Evolutionary conservation across 2,113 vertebrate genomes (phyloP), one percentile per base, ranked within the genome.

Genomic region (Nipponia nippon): DNA sequence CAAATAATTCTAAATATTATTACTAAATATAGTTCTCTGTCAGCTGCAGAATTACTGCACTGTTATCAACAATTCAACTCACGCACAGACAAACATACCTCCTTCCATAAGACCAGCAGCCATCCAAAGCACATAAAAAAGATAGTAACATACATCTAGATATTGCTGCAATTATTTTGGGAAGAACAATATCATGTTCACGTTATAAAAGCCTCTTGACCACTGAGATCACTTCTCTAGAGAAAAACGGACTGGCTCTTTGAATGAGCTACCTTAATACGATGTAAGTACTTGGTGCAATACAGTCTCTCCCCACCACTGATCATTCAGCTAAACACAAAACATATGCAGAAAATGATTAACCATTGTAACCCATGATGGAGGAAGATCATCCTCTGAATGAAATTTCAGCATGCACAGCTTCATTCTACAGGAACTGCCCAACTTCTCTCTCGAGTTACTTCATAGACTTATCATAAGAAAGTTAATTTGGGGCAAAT

Each of bases 1-100:
- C 3, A 92, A 90, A 81, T 81, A 44, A 89, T 71, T 93, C 30
- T 75, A 94, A 96, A 94, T 93, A 81, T 95, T 96, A 80, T 70
- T 86, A 63, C 32, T 67, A 90, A 93, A 78, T 34, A 42, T 7
- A 83, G 62, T 70, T 65, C 16, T 82, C 50, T 71, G 52, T 79
- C 56, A 79, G 27, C 25, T 83, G 63, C 44, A 93, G 47, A 84
- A 87, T 84, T 78, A 83, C 38, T 46, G 25, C 52, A 44, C 36
- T 90, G 59, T 42, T 81, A 90, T 44, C 38, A 89, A 72, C 19
- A 93, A 86, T 52, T 77, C 72, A 81, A 15, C 6, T 63, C n/a
- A 40, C 25, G 11, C 40, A 85, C 17, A 46, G 61, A 67, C 22
- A 69, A 87, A 59, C 55, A 61, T 8, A 66, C 6, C 3, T 82